Evolutionary conservation across 2,888 invertebrate genomes (phyloP).

Genomic region (Bellardia bayeri): DNA sequence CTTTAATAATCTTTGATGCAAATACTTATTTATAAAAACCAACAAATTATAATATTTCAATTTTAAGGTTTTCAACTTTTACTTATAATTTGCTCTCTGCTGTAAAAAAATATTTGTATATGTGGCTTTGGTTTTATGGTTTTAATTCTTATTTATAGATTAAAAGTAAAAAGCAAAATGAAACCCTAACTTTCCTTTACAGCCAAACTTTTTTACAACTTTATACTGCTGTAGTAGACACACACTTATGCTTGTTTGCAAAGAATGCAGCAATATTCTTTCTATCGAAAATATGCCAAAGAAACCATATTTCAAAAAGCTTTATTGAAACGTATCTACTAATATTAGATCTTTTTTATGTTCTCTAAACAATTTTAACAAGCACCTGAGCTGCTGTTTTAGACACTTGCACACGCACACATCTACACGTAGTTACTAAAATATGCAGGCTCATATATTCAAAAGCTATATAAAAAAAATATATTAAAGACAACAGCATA

Average conservation of each 20-base stretch:
- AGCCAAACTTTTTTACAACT: background rate
- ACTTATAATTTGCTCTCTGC: background rate
- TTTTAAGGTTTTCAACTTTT: background rate
- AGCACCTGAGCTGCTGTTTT: background rate
- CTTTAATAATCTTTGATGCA: too few relatives aligned
- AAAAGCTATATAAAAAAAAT: background rate
- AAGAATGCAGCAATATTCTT: background rate
- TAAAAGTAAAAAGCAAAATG: background rate
- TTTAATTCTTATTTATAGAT: constrained; percentile 26
- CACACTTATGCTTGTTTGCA: background rate
- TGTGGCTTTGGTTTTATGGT: background rate
- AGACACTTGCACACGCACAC: background rate
- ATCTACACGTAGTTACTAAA: background rate
- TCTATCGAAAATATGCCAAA: constrained; percentile 1
- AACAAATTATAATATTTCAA: too few relatives aligned
- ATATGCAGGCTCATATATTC: background rate
- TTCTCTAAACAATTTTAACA: background rate
- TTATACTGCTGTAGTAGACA: background rate
- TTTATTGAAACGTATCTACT: background rate
- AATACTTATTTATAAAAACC: too few relatives aligned
- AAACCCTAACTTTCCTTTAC: background rate
- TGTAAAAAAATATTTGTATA: background rate
- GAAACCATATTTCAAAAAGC: background rate
- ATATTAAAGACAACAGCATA: background rate
- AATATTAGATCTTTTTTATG: background rate